Evolutionary conservation across 2,797 vertebrate genomes (phyloP).

Genomic region (Fundulus diaphanus): DNA sequence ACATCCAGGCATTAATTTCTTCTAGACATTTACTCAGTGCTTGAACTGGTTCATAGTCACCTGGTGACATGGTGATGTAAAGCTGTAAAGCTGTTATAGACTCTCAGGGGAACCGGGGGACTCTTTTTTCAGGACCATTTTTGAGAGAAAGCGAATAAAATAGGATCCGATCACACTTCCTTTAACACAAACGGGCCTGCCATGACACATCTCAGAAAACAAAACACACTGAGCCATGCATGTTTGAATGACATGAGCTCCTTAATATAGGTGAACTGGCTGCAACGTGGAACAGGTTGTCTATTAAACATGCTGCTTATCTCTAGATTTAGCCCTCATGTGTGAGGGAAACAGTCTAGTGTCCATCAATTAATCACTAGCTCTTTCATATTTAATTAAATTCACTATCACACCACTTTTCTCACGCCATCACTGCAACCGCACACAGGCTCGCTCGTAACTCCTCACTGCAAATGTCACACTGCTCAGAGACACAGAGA

Average conservation of each 20-base stretch:
- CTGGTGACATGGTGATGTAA: too few relatives aligned
- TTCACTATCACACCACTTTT: conserved; percentile 52
- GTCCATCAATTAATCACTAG: conserved; percentile 77
- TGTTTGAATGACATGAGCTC: not conserved
- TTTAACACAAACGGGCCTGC: not conserved
- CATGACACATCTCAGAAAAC: not conserved
- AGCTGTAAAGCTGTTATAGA: too few relatives aligned
- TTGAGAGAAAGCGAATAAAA: conserved; percentile 41
- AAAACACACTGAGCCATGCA: not conserved
- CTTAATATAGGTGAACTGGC: not conserved
- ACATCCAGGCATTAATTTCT: too few relatives aligned
- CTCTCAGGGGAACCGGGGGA: conserved; percentile 26
- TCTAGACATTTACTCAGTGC: too few relatives aligned
- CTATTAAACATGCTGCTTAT: not conserved
- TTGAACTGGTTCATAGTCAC: too few relatives aligned
- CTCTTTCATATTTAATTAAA: conserved; percentile 80
- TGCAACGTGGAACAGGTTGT: not conserved
- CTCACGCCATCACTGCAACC: conserved; percentile 21
- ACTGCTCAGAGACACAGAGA: too few relatives aligned
- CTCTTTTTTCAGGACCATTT: conserved; percentile 28
- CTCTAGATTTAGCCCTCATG: not conserved
- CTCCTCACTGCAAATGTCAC: conserved; percentile 9
- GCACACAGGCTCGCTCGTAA: conserved; percentile 10
- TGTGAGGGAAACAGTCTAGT: conserved; percentile 49
- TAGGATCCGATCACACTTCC: conserved; percentile 16